Evolutionary conservation across 92 coral and sea anemone genomes (phyloP), one percentile per base, ranked within the genome.

Genomic region (Palythoa grandis): DNA sequence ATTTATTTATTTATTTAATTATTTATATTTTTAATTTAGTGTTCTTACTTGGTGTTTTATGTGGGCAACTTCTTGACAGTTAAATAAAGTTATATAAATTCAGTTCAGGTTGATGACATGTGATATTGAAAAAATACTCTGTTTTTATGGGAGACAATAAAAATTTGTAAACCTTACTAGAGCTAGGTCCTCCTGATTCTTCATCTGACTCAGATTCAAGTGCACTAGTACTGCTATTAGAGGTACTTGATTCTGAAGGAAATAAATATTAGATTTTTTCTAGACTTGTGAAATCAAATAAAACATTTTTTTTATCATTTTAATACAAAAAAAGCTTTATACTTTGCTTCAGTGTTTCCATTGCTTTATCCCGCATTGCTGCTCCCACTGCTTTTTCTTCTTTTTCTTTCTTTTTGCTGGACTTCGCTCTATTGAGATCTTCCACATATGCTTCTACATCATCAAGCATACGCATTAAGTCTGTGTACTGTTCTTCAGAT

Each of bases 331-430:
- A 68, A 68, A 61, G 68, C 68, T 68, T 68, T 68, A 23, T 48
- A 74, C 78, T 47, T 74, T 74, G 58, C 56, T 74, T 74, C 56
- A 74, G 78, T 48, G 78, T 74, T 74, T n/a, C 78, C 78, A 74
- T 74, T 74, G 78, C 60, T 19, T 74, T 74, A 74, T 74, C 78
- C 11, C 78, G 25, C 52, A 19, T 43, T 48, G 54, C 78, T 74
- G 78, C 78, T 43, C 78, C 78, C 29, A 47, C 47, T 74, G 54
- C 37, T 22, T 74, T 74, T 74, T 74, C 78, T 16, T 48, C 58
- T 19, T 20, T 74, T 25, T 74, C 78, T n/a, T 74, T 74, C 58
- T 47, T 74, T 74, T 74, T 74, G 37, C 56, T 43, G n/a, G 57
- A 43, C 78, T 74, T 74, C 29, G n/a, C 35, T 48, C 47, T 50